phyloP scores from a whole-genome alignment of 2,797 vertebrate species.

The Streptopelia turtur region DNA sequence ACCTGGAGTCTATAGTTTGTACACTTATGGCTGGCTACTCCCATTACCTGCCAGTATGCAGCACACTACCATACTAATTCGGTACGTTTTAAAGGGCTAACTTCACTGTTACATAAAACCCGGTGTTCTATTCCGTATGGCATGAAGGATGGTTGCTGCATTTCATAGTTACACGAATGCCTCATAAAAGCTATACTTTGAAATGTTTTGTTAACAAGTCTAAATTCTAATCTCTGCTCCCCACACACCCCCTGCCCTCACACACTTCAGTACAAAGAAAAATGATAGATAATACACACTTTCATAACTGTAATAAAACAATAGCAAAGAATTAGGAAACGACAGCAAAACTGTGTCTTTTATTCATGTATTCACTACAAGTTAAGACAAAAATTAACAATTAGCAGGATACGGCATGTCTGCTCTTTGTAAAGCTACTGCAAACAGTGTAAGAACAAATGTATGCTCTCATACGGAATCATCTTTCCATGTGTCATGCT shows the following conservation, averaged over 20 bases:
- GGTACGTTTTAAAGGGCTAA: background rate
- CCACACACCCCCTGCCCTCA: background rate
- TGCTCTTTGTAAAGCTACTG: background rate
- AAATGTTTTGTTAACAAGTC: background rate
- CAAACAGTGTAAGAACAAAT: background rate
- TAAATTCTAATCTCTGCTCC: background rate
- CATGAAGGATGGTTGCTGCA: background rate
- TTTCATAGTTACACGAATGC: fast-evolving
- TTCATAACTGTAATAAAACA: background rate
- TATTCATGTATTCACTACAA: fast-evolving
- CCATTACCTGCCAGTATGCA: background rate
- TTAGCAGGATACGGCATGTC: background rate
- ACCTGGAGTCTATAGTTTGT: background rate
- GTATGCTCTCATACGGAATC: background rate
- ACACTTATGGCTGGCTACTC: background rate
- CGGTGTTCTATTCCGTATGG: fast-evolving
- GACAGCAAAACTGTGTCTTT: background rate
- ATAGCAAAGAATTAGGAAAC: background rate
- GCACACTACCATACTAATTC: fast-evolving
- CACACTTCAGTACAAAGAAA: background rate
- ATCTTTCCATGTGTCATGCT: background rate
- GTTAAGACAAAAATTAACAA: background rate
- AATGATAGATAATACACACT: background rate
- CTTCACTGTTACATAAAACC: background rate
- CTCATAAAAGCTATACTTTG: background rate